Percentiles rank a stretch among this genome's conserved stretches.
phyloP scores from a whole-genome alignment of 1,140 invertebrate genomes.

The Chironomus tepperi region DNA sequence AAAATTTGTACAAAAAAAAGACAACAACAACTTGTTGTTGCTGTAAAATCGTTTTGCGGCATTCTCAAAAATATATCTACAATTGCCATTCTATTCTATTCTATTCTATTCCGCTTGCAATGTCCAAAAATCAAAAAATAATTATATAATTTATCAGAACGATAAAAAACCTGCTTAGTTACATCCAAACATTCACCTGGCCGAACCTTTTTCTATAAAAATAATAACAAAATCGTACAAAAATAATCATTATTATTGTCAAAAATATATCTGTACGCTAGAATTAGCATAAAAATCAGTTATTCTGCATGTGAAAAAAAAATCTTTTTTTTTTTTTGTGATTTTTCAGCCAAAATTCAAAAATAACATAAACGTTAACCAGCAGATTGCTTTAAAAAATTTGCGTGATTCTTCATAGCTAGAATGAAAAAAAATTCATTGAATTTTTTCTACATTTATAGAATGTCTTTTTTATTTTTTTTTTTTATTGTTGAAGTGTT shows the following conservation, averaged over 20 bases:
- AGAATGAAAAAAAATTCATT: too few species aligned
- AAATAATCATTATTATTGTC: constrained; percentile 25
- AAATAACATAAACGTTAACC: background rate
- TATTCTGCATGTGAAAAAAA: background rate
- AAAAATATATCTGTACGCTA: background rate
- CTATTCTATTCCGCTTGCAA: background rate
- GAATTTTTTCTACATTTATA: too few species aligned
- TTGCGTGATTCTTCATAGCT: too few species aligned
- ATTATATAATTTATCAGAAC: background rate
- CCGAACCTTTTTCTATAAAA: constrained; percentile 42
- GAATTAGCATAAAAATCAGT: background rate
- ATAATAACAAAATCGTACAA: constrained; percentile 29
- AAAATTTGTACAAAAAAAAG: background rate
- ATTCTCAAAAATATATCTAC: constrained; percentile 15
- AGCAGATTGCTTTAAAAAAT: background rate
- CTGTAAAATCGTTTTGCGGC: background rate
- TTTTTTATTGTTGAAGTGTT: too few species aligned
- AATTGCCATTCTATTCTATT: background rate
- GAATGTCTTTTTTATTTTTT: too few species aligned
- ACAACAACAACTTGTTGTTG: too few species aligned
- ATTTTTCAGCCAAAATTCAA: background rate
- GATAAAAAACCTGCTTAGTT: constrained; percentile 42
- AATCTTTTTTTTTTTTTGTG: background rate
- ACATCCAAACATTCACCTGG: constrained; percentile 44
- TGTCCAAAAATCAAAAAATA: constrained; percentile 18